These are phyloP conservation scores for Yponomeuta malinellus DNA, from an alignment of 2,888 invertebrate species.

Conservation along the genomic window DNA sequence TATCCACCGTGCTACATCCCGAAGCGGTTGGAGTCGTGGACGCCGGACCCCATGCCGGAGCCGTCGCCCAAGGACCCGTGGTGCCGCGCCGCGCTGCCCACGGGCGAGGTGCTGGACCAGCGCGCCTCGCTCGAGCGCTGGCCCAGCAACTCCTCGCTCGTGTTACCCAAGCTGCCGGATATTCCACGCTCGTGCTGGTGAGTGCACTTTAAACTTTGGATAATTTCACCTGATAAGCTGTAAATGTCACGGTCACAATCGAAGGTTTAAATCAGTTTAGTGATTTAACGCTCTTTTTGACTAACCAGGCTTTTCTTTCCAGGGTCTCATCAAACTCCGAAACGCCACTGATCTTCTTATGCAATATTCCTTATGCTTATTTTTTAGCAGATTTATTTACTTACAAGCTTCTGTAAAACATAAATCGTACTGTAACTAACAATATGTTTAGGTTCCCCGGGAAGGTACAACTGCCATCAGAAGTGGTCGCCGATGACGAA, in stretches of 20 bases:
- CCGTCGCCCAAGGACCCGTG: slow-evolving; percentile 59
- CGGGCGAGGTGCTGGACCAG: slow-evolving; percentile 35
- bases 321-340: too few species aligned
- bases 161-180: slow-evolving; percentile 43
- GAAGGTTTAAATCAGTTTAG: too few species aligned
- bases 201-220: slow-evolving; percentile 4
- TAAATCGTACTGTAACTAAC: too few species aligned
- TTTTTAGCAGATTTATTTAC: too few species aligned
- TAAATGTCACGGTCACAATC: too few species aligned
- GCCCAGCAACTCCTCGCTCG: slow-evolving; percentile 42
- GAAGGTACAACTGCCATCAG: slow-evolving; percentile 38
- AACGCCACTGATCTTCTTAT: too few species aligned
- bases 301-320: too few species aligned
- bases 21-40: slow-evolving; percentile 55
- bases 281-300: too few species aligned
- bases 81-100: slow-evolving; percentile 39
- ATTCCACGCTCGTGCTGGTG: slow-evolving; percentile 57
- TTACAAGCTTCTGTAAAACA: too few species aligned
- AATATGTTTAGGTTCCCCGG: slow-evolving; percentile 52
- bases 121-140: slow-evolving; percentile 35
- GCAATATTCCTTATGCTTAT: too few species aligned
- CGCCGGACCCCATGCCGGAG: slow-evolving; percentile 47
- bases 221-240: background rate
- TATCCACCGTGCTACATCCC: slow-evolving; percentile 57
- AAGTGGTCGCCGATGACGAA: background rate